Conservation (phyloP, 2,888 invertebrate genomes). For the Hyppa rectilinea region DNA sequence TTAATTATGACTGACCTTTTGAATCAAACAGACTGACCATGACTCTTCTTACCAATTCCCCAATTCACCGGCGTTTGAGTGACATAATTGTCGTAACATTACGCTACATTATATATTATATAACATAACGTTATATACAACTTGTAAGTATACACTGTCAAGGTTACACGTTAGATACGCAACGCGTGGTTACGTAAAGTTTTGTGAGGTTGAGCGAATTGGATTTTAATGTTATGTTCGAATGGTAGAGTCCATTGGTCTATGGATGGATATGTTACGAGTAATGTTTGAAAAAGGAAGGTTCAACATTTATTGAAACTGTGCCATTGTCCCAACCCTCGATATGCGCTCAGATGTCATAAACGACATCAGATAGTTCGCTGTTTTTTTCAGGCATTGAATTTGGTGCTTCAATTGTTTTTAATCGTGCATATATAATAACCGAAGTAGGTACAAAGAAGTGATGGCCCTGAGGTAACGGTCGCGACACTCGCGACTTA, state of each 20-base stretch:
- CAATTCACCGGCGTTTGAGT: constrained; percentile 30
- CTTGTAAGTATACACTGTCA: constrained; percentile 43
- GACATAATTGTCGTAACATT: constrained; percentile 48
- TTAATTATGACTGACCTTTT: constrained; percentile 45
- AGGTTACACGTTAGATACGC: constrained; percentile 38
- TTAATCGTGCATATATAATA: too few species aligned
- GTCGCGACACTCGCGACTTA: too few species aligned
- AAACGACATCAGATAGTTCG: neutral
- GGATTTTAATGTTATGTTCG: neutral
- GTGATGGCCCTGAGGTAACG: too few species aligned
- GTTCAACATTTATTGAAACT: neutral
- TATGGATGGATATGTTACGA: neutral
- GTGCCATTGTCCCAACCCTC: neutral
- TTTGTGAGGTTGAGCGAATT: constrained; percentile 1
- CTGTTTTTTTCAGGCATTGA: neutral
- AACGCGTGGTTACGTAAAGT: constrained; percentile 7
- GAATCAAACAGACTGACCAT: constrained; percentile 40
- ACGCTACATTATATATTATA: neutral
- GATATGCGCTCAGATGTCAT: neutral
- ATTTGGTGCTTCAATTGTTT: neutral
- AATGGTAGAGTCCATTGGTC: neutral
- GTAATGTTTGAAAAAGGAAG: neutral
- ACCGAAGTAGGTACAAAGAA: too few species aligned
- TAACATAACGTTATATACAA: constrained; percentile 5
- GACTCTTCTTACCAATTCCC: constrained; percentile 31